Evolutionary conservation across 2,113 vertebrate genomes (phyloP), one percentile per base, ranked within the genome.

Genomic region (Cyphomyrus plagiostoma): DNA sequence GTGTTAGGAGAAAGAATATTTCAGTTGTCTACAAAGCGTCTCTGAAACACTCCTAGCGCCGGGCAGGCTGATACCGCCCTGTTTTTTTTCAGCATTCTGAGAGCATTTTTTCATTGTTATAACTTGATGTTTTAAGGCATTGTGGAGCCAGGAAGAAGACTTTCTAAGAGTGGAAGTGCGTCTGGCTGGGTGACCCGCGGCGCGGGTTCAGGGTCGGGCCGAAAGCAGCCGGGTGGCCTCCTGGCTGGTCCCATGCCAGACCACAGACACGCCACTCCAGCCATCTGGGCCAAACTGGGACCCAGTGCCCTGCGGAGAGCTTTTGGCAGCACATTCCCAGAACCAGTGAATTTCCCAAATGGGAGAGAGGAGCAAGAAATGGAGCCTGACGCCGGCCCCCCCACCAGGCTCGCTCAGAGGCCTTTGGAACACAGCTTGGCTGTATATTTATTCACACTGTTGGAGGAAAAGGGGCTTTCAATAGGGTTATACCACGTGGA

Each of bases 161-260:
- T 87, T 87, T 87, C 85, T 87, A 87, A 56, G 26, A 56, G 85
- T 53, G 50, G 85, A 87, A 87, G 85, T 19, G 49, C 13, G 49
- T 50, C 85, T 39, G 21, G 82, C 82, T 9, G 7, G 85, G 30
- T 50, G 26, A 35, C 10, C n/a, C 4, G 46, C 4, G 23, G 84
- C 4, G 46, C 4, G 23, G 84, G 84, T 52, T 86, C 84, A 52
- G 84, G n/a, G 30, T 5, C 23, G 9, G 82, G 82, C 46, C 19
- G 4, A 42, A 84, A 11, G 45, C 82, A 48, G 1, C 45, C 42
- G 39, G 39, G 39, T 84, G 82, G 82, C 45, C 82, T n/a, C 45
- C 82, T 10, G 19, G 6, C 39, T 84, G 82, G 45, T 48, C 23
- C 82, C 10, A 2, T 23, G 82, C 82, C 82, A 84, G 82, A 84